These are phyloP conservation scores for Shargacucullia verbasci DNA, from an alignment of 2,888 invertebrate species.

Conservation along the genomic window DNA sequence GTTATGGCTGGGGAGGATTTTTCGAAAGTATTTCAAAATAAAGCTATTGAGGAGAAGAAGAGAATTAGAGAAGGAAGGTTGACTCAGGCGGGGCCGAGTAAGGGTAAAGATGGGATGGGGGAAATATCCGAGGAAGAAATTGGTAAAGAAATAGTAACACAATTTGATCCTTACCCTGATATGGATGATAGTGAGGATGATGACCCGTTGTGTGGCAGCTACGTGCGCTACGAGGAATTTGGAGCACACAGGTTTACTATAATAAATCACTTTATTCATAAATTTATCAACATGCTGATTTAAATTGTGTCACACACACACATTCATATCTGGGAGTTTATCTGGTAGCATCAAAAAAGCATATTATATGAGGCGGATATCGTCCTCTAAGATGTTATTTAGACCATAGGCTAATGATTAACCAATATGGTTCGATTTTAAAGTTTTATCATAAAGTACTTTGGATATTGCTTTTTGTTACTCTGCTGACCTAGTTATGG, in stretches of 20 bases:
- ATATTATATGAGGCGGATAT: constrained; percentile 7
- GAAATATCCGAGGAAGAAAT: constrained; percentile 77
- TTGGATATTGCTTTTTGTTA: neutral
- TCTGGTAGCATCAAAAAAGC: constrained; percentile 1
- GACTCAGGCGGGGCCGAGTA: constrained; percentile 76
- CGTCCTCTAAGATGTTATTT: constrained; percentile 1
- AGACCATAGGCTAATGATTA: neutral
- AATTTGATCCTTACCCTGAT: constrained; percentile 92
- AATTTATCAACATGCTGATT: neutral
- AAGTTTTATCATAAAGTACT: neutral
- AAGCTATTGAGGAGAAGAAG: constrained; percentile 81
- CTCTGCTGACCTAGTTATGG: neutral
- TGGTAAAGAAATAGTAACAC: constrained; percentile 82
- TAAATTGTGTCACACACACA: constrained; percentile 11
- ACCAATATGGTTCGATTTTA: neutral
- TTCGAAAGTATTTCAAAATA: constrained; percentile 88
- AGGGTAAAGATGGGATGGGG: constrained; percentile 73
- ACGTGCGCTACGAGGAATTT: constrained; percentile 93
- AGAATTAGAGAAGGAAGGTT: constrained; percentile 72
- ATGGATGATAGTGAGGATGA: constrained; percentile 94
- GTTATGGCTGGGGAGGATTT: constrained; percentile 96
- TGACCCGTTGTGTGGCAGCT: constrained; percentile 90
- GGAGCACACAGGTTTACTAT: constrained; percentile 83
- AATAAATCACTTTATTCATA: constrained; percentile 4
- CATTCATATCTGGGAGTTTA: too few species aligned